These are phyloP conservation scores for Saimiri boliviensis DNA, from an alignment of 2,113 vertebrate species.

Conservation along the genomic window DNA sequence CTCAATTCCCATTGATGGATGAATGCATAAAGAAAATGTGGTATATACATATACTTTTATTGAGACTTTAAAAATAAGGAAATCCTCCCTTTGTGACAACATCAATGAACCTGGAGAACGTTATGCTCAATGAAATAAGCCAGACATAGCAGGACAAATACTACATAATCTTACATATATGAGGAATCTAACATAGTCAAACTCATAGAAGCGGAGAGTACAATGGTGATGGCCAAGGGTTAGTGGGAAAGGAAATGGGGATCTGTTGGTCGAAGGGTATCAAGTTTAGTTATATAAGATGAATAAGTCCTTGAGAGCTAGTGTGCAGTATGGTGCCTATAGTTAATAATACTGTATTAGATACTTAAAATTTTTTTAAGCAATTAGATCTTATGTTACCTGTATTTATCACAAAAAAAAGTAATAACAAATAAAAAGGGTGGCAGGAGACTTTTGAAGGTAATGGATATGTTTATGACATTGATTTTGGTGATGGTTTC, in stretches of 20 bases:
- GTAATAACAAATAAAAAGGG: neutral
- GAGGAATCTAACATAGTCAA: neutral
- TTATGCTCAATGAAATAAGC: neutral
- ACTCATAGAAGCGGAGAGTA: neutral
- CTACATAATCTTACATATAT: neutral
- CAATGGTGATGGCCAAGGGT: neutral
- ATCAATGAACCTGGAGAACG: neutral
- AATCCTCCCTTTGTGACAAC: neutral
- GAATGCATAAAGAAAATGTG: neutral
- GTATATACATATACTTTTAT: neutral
- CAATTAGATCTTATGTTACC: neutral
- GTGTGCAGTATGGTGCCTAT: rapidly evolving
- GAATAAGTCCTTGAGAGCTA: neutral
- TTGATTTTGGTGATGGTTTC: neutral
- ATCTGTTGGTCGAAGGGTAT: neutral
- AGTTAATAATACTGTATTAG: neutral
- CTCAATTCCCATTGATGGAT: neutral
- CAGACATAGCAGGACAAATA: neutral
- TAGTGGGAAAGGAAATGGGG: neutral
- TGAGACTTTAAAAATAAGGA: neutral
- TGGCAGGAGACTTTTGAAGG: neutral
- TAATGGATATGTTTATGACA: rapidly evolving
- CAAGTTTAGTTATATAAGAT: neutral
- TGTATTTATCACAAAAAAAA: neutral
- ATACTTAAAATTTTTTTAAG: neutral